Conservation (phyloP, 64 coral and sea anemone genomes). For the Cladopsammia gracilis region DNA sequence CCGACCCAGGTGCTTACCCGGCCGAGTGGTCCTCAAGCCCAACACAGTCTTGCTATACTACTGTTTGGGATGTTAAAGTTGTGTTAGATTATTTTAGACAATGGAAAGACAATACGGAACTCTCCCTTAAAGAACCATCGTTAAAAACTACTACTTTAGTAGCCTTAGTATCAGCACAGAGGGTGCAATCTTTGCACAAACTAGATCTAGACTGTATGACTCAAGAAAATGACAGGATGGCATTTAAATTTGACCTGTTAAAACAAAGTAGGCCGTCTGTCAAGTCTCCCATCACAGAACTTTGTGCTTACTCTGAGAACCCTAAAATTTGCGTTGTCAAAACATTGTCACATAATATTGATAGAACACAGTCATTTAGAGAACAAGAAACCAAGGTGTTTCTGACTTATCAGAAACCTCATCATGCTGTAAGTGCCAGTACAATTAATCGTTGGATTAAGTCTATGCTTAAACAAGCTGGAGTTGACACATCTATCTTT, state of each 20-base stretch:
- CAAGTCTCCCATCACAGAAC: not conserved
- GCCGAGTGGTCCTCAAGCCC: too few relatives aligned
- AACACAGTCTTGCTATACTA: too few relatives aligned
- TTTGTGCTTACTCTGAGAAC: conserved; percentile 1
- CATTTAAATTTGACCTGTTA: not conserved
- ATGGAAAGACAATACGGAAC: not conserved
- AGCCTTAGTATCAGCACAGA: too few relatives aligned
- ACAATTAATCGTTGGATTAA: conserved; percentile 25
- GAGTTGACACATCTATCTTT: conserved; percentile 30
- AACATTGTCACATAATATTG: conserved; percentile 7
- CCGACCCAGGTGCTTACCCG: too few relatives aligned
- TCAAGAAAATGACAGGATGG: too few relatives aligned
- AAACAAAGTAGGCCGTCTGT: not conserved
- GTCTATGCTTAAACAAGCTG: conserved; percentile 20
- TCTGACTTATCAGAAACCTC: conserved; percentile 30
- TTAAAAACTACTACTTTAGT: too few relatives aligned
- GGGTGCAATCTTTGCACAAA: too few relatives aligned
- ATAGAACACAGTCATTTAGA: not conserved
- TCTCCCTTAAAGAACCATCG: too few relatives aligned
- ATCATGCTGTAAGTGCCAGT: conserved; percentile 38
- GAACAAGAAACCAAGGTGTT: not conserved
- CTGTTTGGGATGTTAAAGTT: too few relatives aligned
- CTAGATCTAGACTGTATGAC: too few relatives aligned
- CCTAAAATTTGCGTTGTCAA: not conserved
- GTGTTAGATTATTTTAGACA: too few relatives aligned